Evolutionary conservation across 2,113 vertebrate genomes (phyloP), one percentile per base, ranked within the genome.

Genomic region (Ageneiosus marmoratus): DNA sequence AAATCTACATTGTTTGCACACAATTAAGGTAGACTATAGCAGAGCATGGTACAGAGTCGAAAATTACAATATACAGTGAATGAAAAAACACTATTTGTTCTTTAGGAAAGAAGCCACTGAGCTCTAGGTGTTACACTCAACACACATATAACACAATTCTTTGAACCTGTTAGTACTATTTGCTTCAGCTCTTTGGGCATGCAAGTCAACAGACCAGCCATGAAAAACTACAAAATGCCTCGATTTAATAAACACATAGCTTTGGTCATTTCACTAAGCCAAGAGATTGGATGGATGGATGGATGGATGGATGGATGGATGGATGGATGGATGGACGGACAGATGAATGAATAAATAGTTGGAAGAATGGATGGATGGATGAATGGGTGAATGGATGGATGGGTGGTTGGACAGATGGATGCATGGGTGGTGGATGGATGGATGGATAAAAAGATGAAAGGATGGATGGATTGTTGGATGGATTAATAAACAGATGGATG

Each of bases 1-100:
- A 94, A 95, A 94, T 94, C 91, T 92, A 94, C 94, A 93, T 92
- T 87, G 88, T 93, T 90, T 20, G 91, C 93, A 93, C 93, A 95
- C 83, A 77, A 82, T 83, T 62, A 84, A 88, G 80, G 69, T 90
- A 92, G 63, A 72, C 73, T 46, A 83, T 93, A 93, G 93, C 93
- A 93, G 56, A 80, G 80, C 90, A 93, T 91, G 90, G 67, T 92
- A 91, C 86, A 89, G 91, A 92, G 89, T 89, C 91, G 88, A 90
- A 76, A 88, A 86, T 88, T 85, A 92, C 91, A 90, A 93, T 91
- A 89, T 94, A 94, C 89, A 91, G 90, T 82, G 87, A 82, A 85
- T 91, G 87, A 79, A 89, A 79, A 90, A 89, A 86, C 89, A 87
- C 70, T 63, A 84, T 85, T 75, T 91, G 88, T 84, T 92, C 90